Evolutionary conservation across 1,140 invertebrate species (phyloP).

Genomic region (Drosophila pseudoananassae): DNA sequence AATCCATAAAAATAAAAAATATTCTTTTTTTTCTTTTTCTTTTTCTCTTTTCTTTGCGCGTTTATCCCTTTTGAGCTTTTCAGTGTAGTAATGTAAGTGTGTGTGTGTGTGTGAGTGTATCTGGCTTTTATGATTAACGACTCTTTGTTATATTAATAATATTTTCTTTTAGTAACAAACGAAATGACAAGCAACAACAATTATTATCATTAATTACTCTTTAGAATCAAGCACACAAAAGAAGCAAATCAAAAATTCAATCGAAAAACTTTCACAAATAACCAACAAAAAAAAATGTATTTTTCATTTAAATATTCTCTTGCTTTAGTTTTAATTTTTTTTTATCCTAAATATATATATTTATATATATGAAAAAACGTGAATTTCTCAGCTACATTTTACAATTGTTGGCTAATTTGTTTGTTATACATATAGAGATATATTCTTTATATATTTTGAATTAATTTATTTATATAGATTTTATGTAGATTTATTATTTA

Average conservation of each 20-base stretch:
- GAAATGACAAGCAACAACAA: slow-evolving; percentile 54
- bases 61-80: slow-evolving; percentile 49
- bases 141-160: slow-evolving; percentile 33
- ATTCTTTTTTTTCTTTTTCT: slow-evolving; percentile 6
- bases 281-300: background rate
- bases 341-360: slow-evolving; percentile 29
- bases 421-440: slow-evolving; percentile 25
- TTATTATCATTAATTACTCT: slow-evolving; percentile 25
- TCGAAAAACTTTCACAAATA: slow-evolving; percentile 7
- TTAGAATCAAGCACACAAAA: slow-evolving; percentile 21
- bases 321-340: background rate
- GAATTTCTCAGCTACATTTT: slow-evolving; percentile 52
- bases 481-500: slow-evolving; percentile 41
- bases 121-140: slow-evolving; percentile 44
- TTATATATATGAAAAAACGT: slow-evolving; percentile 15
- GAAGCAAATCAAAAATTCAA: slow-evolving; percentile 1
- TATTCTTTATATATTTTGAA: slow-evolving; percentile 20
- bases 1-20: slow-evolving; percentile 38
- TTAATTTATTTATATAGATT: slow-evolving; percentile 23
- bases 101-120: slow-evolving; percentile 8
- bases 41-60: slow-evolving; percentile 26
- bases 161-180: slow-evolving; percentile 46
- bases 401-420: slow-evolving; percentile 55
- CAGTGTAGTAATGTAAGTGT: slow-evolving; percentile 14
- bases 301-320: slow-evolving; percentile 2